phyloP scores from a whole-genome alignment of 1,140 invertebrate species.

The Apis dorsata region DNA sequence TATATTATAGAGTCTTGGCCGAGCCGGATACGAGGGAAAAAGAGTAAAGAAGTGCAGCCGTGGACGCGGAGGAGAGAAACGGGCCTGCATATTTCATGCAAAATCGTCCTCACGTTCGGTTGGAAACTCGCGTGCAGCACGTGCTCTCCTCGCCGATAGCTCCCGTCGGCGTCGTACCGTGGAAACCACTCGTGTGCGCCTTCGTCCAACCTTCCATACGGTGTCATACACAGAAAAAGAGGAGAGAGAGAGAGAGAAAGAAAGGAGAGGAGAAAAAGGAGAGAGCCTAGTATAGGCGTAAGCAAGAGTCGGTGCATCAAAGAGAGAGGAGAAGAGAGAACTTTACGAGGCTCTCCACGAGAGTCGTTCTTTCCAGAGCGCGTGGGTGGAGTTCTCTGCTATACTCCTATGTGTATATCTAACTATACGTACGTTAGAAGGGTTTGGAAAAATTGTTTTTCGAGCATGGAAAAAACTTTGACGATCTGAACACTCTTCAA shows the following conservation, averaged over 20 bases:
- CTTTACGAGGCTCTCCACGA: conserved; percentile 39
- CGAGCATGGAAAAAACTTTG: neutral
- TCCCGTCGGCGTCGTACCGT: conserved; percentile 46
- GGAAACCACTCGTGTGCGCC: conserved; percentile 43
- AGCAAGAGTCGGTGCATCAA: conserved; percentile 36
- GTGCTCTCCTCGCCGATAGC: conserved; percentile 44
- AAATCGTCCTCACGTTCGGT: conserved; percentile 54
- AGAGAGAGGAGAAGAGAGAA: conserved; percentile 21
- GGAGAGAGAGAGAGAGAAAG: neutral
- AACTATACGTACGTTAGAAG: neutral
- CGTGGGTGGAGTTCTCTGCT: conserved; percentile 3
- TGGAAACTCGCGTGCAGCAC: conserved; percentile 39
- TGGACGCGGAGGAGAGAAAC: conserved; percentile 26
- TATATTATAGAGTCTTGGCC: neutral
- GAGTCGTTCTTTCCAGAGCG: neutral
- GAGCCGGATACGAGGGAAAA: neutral
- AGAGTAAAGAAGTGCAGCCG: conserved; percentile 6
- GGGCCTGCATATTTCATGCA: conserved; percentile 60
- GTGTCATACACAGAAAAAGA: neutral
- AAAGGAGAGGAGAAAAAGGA: neutral
- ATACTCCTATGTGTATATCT: neutral
- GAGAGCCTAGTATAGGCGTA: neutral
- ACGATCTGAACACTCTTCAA: neutral
- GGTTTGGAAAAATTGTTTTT: conserved; percentile 21
- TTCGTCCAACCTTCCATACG: neutral